Base-by-base conservation (phyloP, 2,797 vertebrate species). In the Sylvia borin region DNA sequence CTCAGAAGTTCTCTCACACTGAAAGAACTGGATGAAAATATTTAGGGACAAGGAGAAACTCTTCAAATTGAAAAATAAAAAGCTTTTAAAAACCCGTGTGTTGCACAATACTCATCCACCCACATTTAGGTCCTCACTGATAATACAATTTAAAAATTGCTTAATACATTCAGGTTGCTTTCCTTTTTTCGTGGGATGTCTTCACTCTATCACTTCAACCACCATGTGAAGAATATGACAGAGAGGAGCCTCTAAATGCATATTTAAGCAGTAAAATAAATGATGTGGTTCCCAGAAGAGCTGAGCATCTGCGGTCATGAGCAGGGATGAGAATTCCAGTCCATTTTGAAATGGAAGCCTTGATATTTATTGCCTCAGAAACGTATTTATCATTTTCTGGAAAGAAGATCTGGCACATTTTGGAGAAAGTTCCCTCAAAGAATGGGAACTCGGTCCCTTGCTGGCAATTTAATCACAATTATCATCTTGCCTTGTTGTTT, bases 381-480 rank as follows among this genome's bases (percentile, higher is more conserved):
- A 85, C 19, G 13, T 4, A 76, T 92, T 93, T 93, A 82, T 94
- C 74, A 29, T 85, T 74, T 78, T 80, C 75, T 93, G 93, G 72
- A 91, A 95, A 87, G 67, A 72, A 82, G 27, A 58, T 79, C 67
- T 96, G 92, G 58, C 91, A 77, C 24, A 58, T 61, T 85, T 75
- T 55, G 77, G 87, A 92, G 71, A 89, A 84, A 71, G 48, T 53
- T 72, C 67, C 82, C 82, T 70, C 68, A 61, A 24, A 65, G 72
- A 85, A 83, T 47, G 58, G 73, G 79, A 96, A 88, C 70, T 1
- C 36, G 68, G 75, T 76, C 64, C 72, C 51, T 94, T 88, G 92
- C 90, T 97, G 96, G 93, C 64, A 92, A 87, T 92, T 97, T 84
- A 93, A 93, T 92, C 65, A 93, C 79, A 82, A 34, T 48, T 48